A percentile compares a stretch with the other conserved stretches of the same genome.
These are phyloP conservation scores for Mallateleia sp. DNA, from an alignment of 2,888 invertebrate species.

Conservation along the genomic window DNA sequence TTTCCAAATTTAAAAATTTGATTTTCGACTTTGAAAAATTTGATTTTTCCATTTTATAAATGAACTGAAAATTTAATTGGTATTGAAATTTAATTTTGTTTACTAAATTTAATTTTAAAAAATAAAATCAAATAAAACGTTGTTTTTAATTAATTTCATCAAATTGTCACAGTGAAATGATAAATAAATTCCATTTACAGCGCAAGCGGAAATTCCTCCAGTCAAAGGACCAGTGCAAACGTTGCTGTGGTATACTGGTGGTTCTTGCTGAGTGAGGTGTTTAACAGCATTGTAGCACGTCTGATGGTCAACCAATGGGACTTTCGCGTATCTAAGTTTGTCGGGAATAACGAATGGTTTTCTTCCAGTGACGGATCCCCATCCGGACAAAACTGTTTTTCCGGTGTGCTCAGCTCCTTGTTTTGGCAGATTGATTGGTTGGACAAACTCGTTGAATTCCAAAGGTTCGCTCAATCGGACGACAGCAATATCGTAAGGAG, in stretches of 20 bases:
- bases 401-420: slow-evolving; percentile 84
- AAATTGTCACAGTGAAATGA: too few species aligned
- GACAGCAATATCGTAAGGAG: slow-evolving; percentile 90
- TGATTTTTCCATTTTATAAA: too few species aligned
- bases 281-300: slow-evolving; percentile 77
- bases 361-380: slow-evolving; percentile 89
- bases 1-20: too few species aligned
- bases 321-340: slow-evolving; percentile 82
- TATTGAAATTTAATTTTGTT: too few species aligned
- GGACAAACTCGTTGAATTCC: slow-evolving; percentile 85
- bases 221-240: slow-evolving; percentile 83
- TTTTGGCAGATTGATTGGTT: slow-evolving; percentile 88
- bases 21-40: too few species aligned
- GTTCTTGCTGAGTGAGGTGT: too few species aligned
- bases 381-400: slow-evolving; percentile 89
- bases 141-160: too few species aligned
- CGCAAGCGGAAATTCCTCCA: slow-evolving; percentile 66
- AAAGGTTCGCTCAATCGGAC: slow-evolving; percentile 88
- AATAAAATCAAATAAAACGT: too few species aligned
- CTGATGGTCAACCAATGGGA: slow-evolving; percentile 80
- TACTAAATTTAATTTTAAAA: too few species aligned
- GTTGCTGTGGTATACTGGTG: too few species aligned
- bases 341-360: slow-evolving; percentile 80
- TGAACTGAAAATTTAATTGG: too few species aligned
- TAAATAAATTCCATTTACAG: too few species aligned